A percentile compares a stretch with the other conserved stretches of the same genome.
These are phyloP conservation scores for Phymanthus crucifer DNA, from an alignment of 92 coral and sea anemone genomes.

Conservation along the genomic window DNA sequence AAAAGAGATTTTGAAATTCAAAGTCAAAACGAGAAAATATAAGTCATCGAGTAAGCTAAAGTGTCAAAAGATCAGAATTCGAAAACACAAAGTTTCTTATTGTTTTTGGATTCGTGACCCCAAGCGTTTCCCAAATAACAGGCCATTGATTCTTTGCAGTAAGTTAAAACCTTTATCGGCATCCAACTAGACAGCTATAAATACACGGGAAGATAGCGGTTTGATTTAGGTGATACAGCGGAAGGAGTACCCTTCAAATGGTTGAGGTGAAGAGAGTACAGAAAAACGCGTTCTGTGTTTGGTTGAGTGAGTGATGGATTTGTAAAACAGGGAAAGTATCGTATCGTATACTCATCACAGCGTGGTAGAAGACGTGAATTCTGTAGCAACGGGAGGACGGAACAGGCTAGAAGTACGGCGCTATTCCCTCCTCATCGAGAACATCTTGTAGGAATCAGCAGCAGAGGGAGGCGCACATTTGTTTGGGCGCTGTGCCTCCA, in stretches of 20 bases:
- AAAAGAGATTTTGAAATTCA: background rate
- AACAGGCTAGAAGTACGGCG: background rate
- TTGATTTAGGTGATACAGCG: background rate
- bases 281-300: background rate
- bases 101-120: background rate
- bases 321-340: background rate
- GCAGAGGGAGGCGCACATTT: background rate
- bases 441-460: no score
- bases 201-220: background rate
- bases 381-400: background rate
- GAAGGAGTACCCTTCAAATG: background rate
- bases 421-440: no score
- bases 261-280: background rate
- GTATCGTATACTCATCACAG: background rate
- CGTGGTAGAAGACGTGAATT: background rate
- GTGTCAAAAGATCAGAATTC: conserved; percentile 5
- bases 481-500: background rate
- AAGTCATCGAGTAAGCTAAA: background rate
- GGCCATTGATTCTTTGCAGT: background rate
- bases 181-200: background rate
- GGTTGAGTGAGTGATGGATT: background rate
- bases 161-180: background rate
- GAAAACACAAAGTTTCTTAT: conserved; percentile 1
- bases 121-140: background rate
- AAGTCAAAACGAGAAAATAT: background rate